Evolutionary conservation across 2,113 vertebrate genomes (phyloP).

Genomic region (Thunnus maccoyii): DNA sequence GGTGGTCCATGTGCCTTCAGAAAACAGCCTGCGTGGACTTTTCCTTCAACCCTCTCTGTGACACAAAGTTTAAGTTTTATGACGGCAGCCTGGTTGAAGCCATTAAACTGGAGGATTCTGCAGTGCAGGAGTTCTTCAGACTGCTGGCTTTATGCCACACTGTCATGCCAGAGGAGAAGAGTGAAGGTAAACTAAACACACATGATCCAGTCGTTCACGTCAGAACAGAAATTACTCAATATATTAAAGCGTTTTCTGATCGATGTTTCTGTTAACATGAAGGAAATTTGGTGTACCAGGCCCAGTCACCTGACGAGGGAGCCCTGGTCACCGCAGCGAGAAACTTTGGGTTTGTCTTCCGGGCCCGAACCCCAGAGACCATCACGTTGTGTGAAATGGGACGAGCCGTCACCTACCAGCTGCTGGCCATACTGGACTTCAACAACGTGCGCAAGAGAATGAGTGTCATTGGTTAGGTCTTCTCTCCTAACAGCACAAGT

Average conservation of each 20-base stretch:
- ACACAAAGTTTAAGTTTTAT: conserved; percentile 89
- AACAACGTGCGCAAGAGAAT: conserved; percentile 95
- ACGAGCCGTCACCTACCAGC: conserved; percentile 87
- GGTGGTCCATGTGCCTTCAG: conserved; percentile 54
- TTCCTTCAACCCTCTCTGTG: conserved; percentile 88
- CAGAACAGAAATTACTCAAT: neutral
- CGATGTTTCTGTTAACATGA: conserved; percentile 15
- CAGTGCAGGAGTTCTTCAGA: conserved; percentile 91
- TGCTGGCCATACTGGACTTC: conserved; percentile 95
- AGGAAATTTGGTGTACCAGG: conserved; percentile 92
- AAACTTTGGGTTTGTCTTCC: conserved; percentile 93
- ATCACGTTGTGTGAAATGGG: conserved; percentile 91
- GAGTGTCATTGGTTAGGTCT: conserved; percentile 91
- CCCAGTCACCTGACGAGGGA: conserved; percentile 94
- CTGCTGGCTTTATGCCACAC: conserved; percentile 93
- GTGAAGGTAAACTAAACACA: conserved; percentile 83
- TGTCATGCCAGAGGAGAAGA: conserved; percentile 93
- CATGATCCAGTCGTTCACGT: neutral
- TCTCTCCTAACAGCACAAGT: conserved; percentile 41
- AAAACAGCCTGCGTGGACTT: conserved; percentile 87
- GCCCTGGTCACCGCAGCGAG: conserved; percentile 91
- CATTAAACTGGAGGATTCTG: conserved; percentile 84
- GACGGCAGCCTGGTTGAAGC: conserved; percentile 89
- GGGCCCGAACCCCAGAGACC: conserved; percentile 89
- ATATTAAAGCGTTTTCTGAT: conserved; percentile 49